Evolutionary conservation across 1,140 invertebrate genomes (phyloP).

Genomic region (Danaus melanippus): DNA sequence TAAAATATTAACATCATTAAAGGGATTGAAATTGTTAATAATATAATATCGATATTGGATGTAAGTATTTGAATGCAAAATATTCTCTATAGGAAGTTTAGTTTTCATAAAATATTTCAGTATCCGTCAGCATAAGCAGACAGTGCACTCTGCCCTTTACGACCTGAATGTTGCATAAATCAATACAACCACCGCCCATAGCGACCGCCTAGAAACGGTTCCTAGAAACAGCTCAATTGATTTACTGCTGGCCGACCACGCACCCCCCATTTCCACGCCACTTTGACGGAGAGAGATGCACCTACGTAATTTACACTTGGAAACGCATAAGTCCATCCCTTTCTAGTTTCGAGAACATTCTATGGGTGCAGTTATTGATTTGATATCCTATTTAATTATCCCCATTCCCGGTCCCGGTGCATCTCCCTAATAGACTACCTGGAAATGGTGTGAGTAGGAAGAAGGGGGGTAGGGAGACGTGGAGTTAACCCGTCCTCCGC

Average conservation of each 20-base stretch:
- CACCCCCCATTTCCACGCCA: background rate
- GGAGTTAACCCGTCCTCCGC: background rate
- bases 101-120: slow-evolving; percentile 3
- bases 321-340: slow-evolving; percentile 5
- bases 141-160: too few species aligned
- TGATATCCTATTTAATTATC: background rate
- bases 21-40: background rate
- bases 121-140: background rate
- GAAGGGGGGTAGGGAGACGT: background rate
- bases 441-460: slow-evolving; percentile 2
- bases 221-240: slow-evolving; percentile 1
- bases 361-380: slow-evolving; percentile 7
- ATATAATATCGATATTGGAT: too few species aligned
- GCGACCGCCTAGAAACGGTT: background rate
- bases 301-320: background rate
- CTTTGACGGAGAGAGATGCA: slow-evolving; percentile 1
- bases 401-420: background rate
- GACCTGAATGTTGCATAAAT: slow-evolving; percentile 2
- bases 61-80: too few species aligned
- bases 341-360: background rate
- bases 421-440: background rate
- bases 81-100: too few species aligned
- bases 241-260: slow-evolving; percentile 6
- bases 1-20: background rate
- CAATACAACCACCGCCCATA: slow-evolving; percentile 6